Evolutionary conservation across 1,140 invertebrate species (phyloP).

Genomic region (Ectropis grisescens): DNA sequence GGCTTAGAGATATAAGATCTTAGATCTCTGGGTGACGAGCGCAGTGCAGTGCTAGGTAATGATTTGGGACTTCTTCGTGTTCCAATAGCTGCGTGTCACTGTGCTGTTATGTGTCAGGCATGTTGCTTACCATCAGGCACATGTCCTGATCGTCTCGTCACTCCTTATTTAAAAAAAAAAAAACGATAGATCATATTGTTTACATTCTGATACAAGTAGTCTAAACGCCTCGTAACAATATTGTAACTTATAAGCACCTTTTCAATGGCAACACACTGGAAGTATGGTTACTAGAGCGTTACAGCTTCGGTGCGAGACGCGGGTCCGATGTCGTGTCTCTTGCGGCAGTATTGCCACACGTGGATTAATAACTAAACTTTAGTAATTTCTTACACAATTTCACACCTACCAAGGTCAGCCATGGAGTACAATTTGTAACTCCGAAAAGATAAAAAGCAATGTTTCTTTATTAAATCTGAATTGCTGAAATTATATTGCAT

Average conservation of each 20-base stretch:
- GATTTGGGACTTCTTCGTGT: too few species aligned
- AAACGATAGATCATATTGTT: not conserved
- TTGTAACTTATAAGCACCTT: not conserved
- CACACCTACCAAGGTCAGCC: conserved; percentile 19
- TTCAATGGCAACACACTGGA: conserved; percentile 5
- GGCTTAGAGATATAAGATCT: too few species aligned
- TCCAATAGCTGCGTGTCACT: not conserved
- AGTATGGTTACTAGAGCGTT: conserved; percentile 40
- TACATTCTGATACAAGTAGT: too few species aligned
- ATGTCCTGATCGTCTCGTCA: not conserved
- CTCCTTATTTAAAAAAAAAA: not conserved
- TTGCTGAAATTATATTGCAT: not conserved
- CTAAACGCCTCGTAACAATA: too few species aligned
- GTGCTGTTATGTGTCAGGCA: not conserved
- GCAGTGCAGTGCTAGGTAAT: too few species aligned
- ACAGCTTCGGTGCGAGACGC: conserved; percentile 20
- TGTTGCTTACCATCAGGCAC: not conserved
- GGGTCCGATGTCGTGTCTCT: conserved; percentile 38
- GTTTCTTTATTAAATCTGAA: not conserved
- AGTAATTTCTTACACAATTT: conserved; percentile 31
- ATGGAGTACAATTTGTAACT: conserved; percentile 1
- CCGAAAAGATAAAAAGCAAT: not conserved
- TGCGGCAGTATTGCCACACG: conserved; percentile 36
- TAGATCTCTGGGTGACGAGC: too few species aligned
- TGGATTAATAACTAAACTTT: conserved; percentile 44